Evolutionary conservation across 2,888 invertebrate species (phyloP).

Genomic region (Escarpia spicata): DNA sequence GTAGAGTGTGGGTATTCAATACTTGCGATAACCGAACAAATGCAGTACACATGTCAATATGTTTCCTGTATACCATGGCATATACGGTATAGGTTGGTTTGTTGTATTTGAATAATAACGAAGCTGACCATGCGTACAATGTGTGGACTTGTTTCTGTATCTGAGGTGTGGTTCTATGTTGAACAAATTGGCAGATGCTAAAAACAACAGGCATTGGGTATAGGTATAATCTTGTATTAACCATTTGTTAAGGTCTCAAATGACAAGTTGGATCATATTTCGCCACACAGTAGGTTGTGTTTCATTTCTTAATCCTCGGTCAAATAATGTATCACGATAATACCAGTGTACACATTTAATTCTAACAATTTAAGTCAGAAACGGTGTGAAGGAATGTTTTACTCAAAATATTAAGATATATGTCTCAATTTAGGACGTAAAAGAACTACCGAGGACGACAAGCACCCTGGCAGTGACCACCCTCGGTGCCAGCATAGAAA

Average conservation of each 20-base stretch:
- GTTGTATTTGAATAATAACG: background rate
- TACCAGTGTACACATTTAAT: background rate
- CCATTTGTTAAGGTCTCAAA: background rate
- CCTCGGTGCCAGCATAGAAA: too few relatives aligned
- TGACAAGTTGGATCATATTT: background rate
- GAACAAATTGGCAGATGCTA: background rate
- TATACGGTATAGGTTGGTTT: background rate
- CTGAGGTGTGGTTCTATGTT: background rate
- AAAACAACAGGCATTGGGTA: background rate
- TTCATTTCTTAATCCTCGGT: background rate
- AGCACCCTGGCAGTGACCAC: too few relatives aligned
- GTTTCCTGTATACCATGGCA: too few relatives aligned
- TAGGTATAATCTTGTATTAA: background rate
- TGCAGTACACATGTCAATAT: too few relatives aligned
- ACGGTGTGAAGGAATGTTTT: too few relatives aligned
- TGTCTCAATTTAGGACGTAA: too few relatives aligned
- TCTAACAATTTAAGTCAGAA: too few relatives aligned
- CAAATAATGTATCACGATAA: background rate
- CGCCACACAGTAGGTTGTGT: background rate
- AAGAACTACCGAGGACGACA: too few relatives aligned
- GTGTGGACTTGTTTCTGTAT: background rate
- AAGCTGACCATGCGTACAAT: background rate
- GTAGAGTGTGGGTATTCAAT: background rate
- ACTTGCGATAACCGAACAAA: background rate
- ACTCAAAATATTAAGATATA: too few relatives aligned